Base-by-base conservation (phyloP, 2,888 invertebrate species). In the Lepas anatifera region DNA sequence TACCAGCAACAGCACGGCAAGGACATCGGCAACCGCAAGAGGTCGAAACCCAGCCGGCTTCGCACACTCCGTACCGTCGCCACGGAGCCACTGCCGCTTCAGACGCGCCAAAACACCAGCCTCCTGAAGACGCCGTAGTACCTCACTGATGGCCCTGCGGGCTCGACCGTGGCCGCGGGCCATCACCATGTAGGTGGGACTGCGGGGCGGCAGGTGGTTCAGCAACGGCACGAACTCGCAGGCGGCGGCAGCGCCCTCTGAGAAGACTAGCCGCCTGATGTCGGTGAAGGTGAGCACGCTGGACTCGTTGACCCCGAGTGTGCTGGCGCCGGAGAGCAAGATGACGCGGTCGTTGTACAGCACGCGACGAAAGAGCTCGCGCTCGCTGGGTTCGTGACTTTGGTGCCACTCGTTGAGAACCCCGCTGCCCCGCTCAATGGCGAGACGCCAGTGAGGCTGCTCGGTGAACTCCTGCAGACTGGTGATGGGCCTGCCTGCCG, bases 221-320 rank as follows among this genome's bases (percentile, higher is more conserved):
- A 84, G 87, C 79, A 88, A 85, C 0, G 88, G 88, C 41, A 88
- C 83, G 1, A 85, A 80, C 13, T 88, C 77, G 70, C 87, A 81
- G 0, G 88, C 87, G 13, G 87, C 85, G 8, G n/a, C n/a, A n/a
- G 86, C 88, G 72, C 84, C 84, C 74, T 85, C 83, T 2, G 85
- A 83, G 0, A 87, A 85, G 77, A 89, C 90, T 1, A 87, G 85
- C 41, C 85, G 78, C 69, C 89, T 87, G 75, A 89, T 82, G 76
- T 89, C 84, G 0, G 89, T 90, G 0, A 87, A 89, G 77, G 90
- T 90, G 0, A 87, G 86, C 74, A 90, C 83, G 75, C 88, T 89
- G 0, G 85, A 85, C 70, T 84, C 79, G 0, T 88, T 84, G 75
- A 88, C 89, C 0, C 86, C 86, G 77, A 90, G 16, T 3, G 22